Percentiles rank a stretch among this genome's conserved stretches.
These are phyloP conservation scores for Centropyge bicolor DNA, from an alignment of 2,797 vertebrate species.

Conservation along the genomic window DNA sequence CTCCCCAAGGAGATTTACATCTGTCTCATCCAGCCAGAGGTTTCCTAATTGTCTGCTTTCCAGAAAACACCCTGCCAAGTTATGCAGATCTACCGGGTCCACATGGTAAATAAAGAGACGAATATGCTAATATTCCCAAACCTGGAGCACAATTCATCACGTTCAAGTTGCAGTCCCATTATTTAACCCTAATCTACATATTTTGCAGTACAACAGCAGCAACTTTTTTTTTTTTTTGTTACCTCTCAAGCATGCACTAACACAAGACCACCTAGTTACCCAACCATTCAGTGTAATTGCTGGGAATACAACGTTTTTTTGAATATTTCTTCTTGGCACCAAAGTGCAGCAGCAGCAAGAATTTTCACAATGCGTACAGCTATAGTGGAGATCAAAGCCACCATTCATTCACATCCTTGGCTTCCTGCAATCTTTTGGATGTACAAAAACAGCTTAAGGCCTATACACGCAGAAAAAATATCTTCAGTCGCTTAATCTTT, in stretches of 20 bases:
- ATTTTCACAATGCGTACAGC: not conserved
- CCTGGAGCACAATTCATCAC: not conserved
- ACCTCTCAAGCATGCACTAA: not conserved
- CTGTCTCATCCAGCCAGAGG: slow-evolving; percentile 59
- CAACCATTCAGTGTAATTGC: not conserved
- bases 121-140: not conserved
- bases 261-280: not conserved
- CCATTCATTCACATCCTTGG: slow-evolving; percentile 8
- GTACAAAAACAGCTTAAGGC: not conserved
- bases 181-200: not conserved
- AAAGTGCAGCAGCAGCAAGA: not conserved
- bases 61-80: slow-evolving; percentile 41
- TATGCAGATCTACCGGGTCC: slow-evolving; percentile 33
- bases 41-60: slow-evolving; percentile 64
- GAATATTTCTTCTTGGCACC: not conserved
- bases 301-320: slow-evolving; percentile 1
- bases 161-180: not conserved
- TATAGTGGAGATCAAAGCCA: slow-evolving; percentile 10
- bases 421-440: not conserved
- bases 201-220: not conserved
- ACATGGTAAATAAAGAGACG: not conserved
- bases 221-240: not conserved
- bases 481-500: not conserved
- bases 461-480: not conserved
- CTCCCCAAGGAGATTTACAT: slow-evolving; percentile 69